Percentiles rank a stretch among this genome's conserved stretches.
phyloP scores from a whole-genome alignment of 2,797 vertebrate genomes.

The Anisognathus igniventris region DNA sequence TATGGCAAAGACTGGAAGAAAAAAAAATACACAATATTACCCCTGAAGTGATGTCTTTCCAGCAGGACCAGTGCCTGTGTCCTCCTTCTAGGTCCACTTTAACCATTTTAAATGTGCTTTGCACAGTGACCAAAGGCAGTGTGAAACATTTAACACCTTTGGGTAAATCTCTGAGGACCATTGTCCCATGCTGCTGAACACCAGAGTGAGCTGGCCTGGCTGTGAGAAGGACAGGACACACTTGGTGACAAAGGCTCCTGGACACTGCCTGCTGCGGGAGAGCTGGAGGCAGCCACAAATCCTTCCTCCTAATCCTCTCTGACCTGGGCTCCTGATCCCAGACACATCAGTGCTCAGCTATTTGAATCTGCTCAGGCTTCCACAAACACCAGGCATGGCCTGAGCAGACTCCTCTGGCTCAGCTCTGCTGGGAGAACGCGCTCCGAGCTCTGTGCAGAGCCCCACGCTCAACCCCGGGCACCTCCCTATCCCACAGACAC shows the following conservation, averaged over 20 bases:
- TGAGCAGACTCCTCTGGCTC: neutral
- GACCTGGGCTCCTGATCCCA: neutral
- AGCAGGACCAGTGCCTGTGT: neutral
- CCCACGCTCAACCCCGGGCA: rapidly evolving
- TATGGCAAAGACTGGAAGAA: neutral
- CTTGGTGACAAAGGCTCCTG: rapidly evolving
- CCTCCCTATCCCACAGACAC: neutral
- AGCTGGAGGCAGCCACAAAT: neutral
- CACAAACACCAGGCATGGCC: neutral
- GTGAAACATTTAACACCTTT: neutral
- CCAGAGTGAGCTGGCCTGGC: neutral
- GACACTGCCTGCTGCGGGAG: neutral
- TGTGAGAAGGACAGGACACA: neutral
- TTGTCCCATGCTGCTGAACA: rapidly evolving
- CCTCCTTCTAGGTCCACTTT: neutral
- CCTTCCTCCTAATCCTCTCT: neutral
- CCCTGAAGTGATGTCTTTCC: neutral
- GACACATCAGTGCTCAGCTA: neutral
- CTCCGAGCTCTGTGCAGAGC: rapidly evolving
- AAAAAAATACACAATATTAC: neutral
- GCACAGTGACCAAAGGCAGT: neutral
- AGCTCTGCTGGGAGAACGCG: rapidly evolving
- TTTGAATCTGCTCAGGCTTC: slow-evolving; percentile 9
- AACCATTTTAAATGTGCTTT: neutral
- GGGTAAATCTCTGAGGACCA: neutral